Conservation (phyloP, 2,113 vertebrate genomes). For the Emberiza fucata region DNA sequence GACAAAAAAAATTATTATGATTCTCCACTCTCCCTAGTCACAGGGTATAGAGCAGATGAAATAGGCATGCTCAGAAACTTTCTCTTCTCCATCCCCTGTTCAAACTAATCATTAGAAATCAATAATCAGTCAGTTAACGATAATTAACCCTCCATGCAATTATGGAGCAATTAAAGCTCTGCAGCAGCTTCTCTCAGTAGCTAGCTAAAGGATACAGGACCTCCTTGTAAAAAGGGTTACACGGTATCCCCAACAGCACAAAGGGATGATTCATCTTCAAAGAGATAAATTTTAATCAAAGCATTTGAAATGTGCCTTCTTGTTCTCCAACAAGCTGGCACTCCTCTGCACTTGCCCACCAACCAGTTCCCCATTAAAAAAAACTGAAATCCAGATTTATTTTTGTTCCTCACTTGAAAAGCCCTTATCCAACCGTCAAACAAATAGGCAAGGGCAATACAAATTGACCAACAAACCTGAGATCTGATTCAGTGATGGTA, state of each 20-base stretch:
- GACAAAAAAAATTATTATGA: not conserved
- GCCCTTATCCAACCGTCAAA: not conserved
- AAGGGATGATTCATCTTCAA: not conserved
- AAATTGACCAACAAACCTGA: constrained; percentile 78
- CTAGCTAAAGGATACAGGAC: not conserved
- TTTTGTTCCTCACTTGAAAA: not conserved
- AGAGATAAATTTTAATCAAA: not conserved
- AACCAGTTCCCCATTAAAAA: not conserved
- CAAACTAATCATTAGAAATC: not conserved
- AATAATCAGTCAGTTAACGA: not conserved
- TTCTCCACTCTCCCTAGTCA: not conserved
- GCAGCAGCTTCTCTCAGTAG: not conserved
- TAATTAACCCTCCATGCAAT: not conserved
- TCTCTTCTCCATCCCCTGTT: not conserved
- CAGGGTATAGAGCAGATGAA: fast-evolving
- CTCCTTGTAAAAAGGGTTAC: not conserved
- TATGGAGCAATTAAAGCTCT: not conserved
- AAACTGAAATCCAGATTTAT: not conserved
- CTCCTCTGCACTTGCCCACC: constrained; percentile 21
- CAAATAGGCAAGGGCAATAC: not conserved
- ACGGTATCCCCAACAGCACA: not conserved
- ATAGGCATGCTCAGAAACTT: not conserved
- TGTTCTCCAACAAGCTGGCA: not conserved
- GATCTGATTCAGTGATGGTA: constrained; percentile 91
- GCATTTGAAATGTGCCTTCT: not conserved